A percentile compares a stretch with the other conserved stretches of the same genome.
Conservation (phyloP, 1,140 invertebrate genomes). For the Drosophila truncata region DNA sequence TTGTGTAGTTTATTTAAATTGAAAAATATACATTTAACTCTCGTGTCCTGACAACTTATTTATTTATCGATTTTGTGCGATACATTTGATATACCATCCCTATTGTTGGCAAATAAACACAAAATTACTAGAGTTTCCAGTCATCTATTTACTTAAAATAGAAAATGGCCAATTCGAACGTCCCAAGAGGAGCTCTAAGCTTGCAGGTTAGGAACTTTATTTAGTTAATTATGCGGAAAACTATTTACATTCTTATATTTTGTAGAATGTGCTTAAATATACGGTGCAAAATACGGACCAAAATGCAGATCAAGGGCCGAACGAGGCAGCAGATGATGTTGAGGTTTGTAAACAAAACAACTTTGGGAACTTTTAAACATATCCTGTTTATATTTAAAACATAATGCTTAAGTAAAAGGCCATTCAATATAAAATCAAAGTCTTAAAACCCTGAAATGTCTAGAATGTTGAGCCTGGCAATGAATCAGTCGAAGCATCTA, state of each 20-base stretch:
- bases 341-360: conserved; percentile 31
- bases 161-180: conserved; percentile 35
- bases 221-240: background rate
- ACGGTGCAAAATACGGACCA: conserved; percentile 32
- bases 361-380: background rate
- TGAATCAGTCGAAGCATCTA: conserved; percentile 28
- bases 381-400: background rate
- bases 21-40: too few relatives aligned
- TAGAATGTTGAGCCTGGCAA: background rate
- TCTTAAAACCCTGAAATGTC: background rate
- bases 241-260: background rate
- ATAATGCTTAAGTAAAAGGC: background rate
- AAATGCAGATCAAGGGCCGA: background rate
- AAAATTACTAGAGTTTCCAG: background rate
- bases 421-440: too few relatives aligned
- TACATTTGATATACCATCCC: background rate
- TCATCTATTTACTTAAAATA: background rate
- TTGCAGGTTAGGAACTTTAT: conserved; percentile 38
- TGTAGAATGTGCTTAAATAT: conserved; percentile 56
- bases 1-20: background rate
- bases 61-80: conserved; percentile 6
- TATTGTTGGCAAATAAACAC: conserved; percentile 4
- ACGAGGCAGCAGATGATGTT: conserved; percentile 20
- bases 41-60: background rate
- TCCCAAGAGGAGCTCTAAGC: conserved; percentile 43